A percentile compares a stretch with the other conserved stretches of the same genome.
Evolutionary conservation across 2,888 invertebrate species (phyloP).

Genomic region (Trissolcus japonicus): DNA sequence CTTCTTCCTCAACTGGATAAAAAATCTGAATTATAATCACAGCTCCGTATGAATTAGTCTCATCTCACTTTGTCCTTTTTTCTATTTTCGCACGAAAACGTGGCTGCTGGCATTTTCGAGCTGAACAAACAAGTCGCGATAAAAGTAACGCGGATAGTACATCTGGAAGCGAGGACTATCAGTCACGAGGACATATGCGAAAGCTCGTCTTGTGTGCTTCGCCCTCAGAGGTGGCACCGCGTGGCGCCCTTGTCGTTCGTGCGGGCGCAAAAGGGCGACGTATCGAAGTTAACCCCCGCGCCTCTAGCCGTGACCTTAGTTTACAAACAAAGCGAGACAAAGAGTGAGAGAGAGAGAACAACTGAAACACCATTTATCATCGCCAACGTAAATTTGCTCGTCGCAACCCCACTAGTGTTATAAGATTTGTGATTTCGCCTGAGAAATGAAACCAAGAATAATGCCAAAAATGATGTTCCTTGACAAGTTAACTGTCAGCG

Average conservation of each 20-base stretch:
- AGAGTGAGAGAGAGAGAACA: slow-evolving; percentile 42
- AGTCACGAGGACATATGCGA: slow-evolving; percentile 75
- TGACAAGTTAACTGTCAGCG: background rate
- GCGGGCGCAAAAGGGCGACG: slow-evolving; percentile 44
- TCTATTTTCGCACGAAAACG: slow-evolving; percentile 25
- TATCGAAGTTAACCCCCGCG: slow-evolving; percentile 43
- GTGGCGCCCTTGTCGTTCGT: slow-evolving; percentile 49
- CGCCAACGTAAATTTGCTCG: slow-evolving; percentile 70
- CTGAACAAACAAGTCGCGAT: slow-evolving; percentile 75
- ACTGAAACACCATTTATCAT: slow-evolving; percentile 74
- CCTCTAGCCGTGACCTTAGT: slow-evolving; percentile 55
- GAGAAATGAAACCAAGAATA: slow-evolving; percentile 45
- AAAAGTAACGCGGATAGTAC: slow-evolving; percentile 73
- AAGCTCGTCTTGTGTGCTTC: slow-evolving; percentile 55
- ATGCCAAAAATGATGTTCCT: slow-evolving; percentile 36
- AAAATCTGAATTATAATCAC: slow-evolving; percentile 34
- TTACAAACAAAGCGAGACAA: slow-evolving; percentile 43
- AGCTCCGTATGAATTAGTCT: slow-evolving; percentile 26
- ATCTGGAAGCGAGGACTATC: slow-evolving; percentile 76
- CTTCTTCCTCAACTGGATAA: slow-evolving; percentile 2
- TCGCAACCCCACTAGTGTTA: slow-evolving; percentile 57
- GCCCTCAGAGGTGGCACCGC: slow-evolving; percentile 50
- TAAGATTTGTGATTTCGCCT: slow-evolving; percentile 44
- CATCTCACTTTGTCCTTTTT: slow-evolving; percentile 14
- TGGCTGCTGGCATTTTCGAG: slow-evolving; percentile 53